phyloP scores from a whole-genome alignment of 1,140 invertebrate genomes.

The Anastrepha ludens region DNA sequence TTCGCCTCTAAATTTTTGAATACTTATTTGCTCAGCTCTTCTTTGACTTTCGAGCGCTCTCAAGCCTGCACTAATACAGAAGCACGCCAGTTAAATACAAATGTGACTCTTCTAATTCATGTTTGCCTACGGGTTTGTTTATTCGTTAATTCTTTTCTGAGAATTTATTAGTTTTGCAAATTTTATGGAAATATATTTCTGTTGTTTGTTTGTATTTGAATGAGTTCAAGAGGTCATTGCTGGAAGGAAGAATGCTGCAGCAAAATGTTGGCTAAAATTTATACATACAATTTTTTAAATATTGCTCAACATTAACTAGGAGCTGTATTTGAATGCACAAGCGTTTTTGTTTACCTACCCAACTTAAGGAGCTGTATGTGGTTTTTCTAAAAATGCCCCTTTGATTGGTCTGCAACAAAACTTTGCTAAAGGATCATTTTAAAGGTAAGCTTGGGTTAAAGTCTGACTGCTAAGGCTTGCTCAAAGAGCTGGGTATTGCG shows the following conservation, averaged over 20 bases:
- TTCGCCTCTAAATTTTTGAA: not conserved
- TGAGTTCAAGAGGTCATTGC: slow-evolving; percentile 29
- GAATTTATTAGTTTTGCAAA: slow-evolving; percentile 7
- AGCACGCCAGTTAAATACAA: not conserved
- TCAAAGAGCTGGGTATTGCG: too few relatives aligned
- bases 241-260: not conserved
- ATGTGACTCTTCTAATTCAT: not conserved
- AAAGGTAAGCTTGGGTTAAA: too few relatives aligned
- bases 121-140: not conserved
- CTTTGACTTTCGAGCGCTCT: not conserved
- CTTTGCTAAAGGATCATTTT: too few relatives aligned
- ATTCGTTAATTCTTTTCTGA: not conserved
- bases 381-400: too few relatives aligned
- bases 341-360: too few relatives aligned
- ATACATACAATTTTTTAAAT: too few relatives aligned
- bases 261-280: too few relatives aligned
- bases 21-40: not conserved
- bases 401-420: too few relatives aligned
- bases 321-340: too few relatives aligned
- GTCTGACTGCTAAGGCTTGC: too few relatives aligned
- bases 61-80: not conserved
- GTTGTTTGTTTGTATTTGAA: not conserved
- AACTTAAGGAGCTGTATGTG: too few relatives aligned
- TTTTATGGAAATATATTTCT: not conserved
- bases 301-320: too few relatives aligned